phyloP scores from a whole-genome alignment of 2,797 vertebrate genomes.

The Neosilurus hyrtlii region DNA sequence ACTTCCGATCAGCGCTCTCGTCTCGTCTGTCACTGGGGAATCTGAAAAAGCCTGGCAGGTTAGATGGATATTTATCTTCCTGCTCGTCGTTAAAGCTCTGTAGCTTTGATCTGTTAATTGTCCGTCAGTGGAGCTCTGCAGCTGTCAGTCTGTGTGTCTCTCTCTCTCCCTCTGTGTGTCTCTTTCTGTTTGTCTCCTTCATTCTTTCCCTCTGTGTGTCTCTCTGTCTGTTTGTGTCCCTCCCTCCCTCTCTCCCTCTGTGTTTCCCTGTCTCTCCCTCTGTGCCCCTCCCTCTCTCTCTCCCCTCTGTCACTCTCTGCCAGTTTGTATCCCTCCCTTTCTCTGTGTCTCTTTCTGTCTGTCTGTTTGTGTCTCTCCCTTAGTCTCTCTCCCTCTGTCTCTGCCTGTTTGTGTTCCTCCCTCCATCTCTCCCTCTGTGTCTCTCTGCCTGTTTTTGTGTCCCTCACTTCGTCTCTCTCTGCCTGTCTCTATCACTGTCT shows the following conservation, averaged over 20 bases:
- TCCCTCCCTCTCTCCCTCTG: background rate
- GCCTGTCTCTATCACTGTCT: background rate
- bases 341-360: background rate
- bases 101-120: background rate
- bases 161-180: too few relatives aligned
- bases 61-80: slow-evolving; percentile 34
- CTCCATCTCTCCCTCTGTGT: background rate
- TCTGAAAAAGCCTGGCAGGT: background rate
- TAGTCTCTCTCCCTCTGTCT: too few relatives aligned
- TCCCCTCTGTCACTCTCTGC: background rate
- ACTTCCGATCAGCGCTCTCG: background rate
- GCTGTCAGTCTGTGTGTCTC: background rate
- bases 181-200: too few relatives aligned
- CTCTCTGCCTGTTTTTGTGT: background rate
- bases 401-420: background rate
- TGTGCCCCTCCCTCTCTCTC: background rate
- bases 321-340: accelerated
- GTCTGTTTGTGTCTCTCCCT: background rate
- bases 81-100: slow-evolving; percentile 1
- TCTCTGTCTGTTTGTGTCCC: background rate
- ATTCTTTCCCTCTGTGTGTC: background rate
- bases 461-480: background rate
- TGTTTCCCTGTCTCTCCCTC: background rate
- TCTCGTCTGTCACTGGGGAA: background rate
- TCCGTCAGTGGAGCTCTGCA: background rate